These are phyloP conservation scores for Eupithecia dodoneata DNA, from an alignment of 2,888 invertebrate species.

Conservation along the genomic window DNA sequence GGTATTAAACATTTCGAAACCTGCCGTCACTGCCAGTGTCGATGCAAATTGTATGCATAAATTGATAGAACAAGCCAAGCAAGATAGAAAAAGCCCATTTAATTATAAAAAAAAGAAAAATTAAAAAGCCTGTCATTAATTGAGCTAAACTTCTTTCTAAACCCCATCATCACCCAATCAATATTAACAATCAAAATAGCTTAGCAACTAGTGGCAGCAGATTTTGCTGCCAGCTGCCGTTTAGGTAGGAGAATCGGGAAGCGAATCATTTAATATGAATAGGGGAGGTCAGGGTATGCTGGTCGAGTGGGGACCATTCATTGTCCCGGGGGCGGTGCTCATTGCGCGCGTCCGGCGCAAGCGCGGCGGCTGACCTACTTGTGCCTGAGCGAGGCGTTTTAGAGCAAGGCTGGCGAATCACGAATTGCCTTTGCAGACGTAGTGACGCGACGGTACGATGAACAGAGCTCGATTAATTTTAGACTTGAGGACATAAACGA, in stretches of 20 bases:
- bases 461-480: slow-evolving; percentile 56
- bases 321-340: slow-evolving; percentile 75
- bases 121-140: background rate
- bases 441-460: slow-evolving; percentile 70
- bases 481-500: slow-evolving; percentile 47
- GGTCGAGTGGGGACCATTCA: slow-evolving; percentile 73
- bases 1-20: background rate
- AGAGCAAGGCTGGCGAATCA: slow-evolving; percentile 79
- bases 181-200: slow-evolving; percentile 61
- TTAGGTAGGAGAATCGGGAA: slow-evolving; percentile 51
- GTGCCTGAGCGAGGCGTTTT: slow-evolving; percentile 66
- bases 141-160: background rate
- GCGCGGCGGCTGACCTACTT: slow-evolving; percentile 80
- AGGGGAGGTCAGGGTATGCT: slow-evolving; percentile 68
- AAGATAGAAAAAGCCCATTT: background rate
- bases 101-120: background rate
- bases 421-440: slow-evolving; percentile 72
- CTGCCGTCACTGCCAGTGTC: background rate
- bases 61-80: background rate
- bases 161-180: slow-evolving; percentile 34
- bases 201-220: slow-evolving; percentile 81
- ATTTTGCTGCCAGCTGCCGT: slow-evolving; percentile 77
- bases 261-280: slow-evolving; percentile 51
- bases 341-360: slow-evolving; percentile 81
- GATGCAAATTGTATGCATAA: background rate